phyloP scores from a whole-genome alignment of 2,113 vertebrate genomes.

The Bolborhynchus lineola region DNA sequence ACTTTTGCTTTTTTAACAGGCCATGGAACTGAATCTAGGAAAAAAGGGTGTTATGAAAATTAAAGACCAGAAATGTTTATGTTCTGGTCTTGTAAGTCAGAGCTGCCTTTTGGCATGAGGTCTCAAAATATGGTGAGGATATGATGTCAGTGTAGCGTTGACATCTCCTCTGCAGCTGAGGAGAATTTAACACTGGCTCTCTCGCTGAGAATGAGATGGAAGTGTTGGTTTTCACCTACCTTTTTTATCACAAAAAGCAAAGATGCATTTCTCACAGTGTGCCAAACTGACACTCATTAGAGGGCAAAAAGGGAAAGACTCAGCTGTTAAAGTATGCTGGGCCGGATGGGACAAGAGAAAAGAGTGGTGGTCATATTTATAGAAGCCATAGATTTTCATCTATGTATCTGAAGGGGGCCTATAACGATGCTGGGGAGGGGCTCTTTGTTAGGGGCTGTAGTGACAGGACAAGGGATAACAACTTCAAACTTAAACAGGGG shows the following conservation, averaged over 20 bases:
- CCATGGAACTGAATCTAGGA: background rate
- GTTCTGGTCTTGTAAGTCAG: slow-evolving; percentile 31
- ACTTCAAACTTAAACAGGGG: no score
- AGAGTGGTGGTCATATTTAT: background rate
- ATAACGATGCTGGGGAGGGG: no score
- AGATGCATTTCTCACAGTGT: background rate
- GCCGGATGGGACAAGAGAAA: background rate
- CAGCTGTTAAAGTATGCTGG: background rate
- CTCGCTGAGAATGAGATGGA: background rate
- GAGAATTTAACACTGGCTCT: background rate
- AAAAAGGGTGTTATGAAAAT: background rate
- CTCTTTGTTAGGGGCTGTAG: no score
- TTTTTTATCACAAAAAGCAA: background rate
- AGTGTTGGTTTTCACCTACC: background rate
- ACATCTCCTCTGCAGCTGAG: slow-evolving; percentile 28
- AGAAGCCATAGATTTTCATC: background rate
- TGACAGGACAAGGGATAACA: no score
- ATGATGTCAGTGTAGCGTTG: background rate
- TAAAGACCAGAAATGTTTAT: slow-evolving; percentile 40
- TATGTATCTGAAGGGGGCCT: no score
- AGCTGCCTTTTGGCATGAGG: slow-evolving; percentile 6
- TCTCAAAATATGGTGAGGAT: background rate
- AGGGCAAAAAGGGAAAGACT: slow-evolving; percentile 5
- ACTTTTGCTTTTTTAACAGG: background rate
- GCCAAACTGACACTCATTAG: background rate